These are phyloP conservation scores for Oncorhynchus clarkii DNA, from an alignment of 2,113 vertebrate genomes.

Conservation along the genomic window DNA sequence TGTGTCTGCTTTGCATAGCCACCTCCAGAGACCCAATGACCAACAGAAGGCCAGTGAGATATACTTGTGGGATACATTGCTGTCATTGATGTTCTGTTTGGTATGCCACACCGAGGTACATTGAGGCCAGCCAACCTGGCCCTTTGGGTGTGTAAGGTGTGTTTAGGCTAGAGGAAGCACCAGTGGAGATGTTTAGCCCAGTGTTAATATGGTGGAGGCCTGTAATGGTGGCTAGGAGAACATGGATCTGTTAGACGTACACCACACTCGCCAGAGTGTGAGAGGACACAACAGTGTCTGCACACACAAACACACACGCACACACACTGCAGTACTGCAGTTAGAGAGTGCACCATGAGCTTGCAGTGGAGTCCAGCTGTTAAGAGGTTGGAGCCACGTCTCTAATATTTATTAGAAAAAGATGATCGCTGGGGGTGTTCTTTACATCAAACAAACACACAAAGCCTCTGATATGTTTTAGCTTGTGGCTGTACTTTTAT, in stretches of 20 bases:
- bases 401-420: background rate
- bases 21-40: constrained; percentile 48
- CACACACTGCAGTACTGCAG: background rate
- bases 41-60: constrained; percentile 64
- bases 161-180: background rate
- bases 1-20: constrained; percentile 50
- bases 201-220: background rate
- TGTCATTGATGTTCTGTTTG: background rate
- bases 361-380: background rate
- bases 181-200: background rate
- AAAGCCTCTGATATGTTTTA: constrained; percentile 16
- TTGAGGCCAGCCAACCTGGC: background rate
- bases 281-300: background rate
- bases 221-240: background rate
- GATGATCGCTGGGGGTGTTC: background rate
- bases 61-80: background rate
- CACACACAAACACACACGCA: background rate
- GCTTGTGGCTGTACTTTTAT: background rate
- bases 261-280: background rate
- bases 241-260: background rate
- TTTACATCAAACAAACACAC: background rate
- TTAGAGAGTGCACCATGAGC: too few species aligned
- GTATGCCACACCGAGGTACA: constrained; percentile 4
- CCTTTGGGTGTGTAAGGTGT: background rate
- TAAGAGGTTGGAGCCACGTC: background rate